These are phyloP conservation scores for Lissocephala sabroskyi DNA, from an alignment of 2,888 invertebrate genomes.

Conservation along the genomic window DNA sequence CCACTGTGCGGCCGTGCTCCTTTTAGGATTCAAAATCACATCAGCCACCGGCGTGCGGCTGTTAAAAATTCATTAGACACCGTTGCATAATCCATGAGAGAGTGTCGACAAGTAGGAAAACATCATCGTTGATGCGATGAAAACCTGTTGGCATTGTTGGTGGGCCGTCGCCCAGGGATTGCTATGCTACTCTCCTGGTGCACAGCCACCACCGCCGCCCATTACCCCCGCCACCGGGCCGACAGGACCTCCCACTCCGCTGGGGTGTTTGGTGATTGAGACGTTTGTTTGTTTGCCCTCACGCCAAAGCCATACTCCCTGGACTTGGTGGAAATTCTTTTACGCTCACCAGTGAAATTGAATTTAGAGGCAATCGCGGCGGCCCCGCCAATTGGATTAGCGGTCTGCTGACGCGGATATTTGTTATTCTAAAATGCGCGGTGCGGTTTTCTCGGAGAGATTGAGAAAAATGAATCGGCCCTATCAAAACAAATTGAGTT, in stretches of 20 bases:
- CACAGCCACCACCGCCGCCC: not conserved
- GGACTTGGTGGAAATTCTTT: conserved; percentile 7
- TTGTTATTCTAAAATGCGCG: conserved; percentile 63
- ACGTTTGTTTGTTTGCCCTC: conserved; percentile 44
- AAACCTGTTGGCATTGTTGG: conserved; percentile 53
- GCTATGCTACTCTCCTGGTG: conserved; percentile 31
- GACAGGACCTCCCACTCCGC: not conserved
- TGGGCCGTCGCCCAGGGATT: too few species aligned
- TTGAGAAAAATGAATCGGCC: conserved; percentile 12
- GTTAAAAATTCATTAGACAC: conserved; percentile 69
- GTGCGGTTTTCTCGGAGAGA: conserved; percentile 46
- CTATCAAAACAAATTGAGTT: conserved; percentile 60
- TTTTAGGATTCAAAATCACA: conserved; percentile 37
- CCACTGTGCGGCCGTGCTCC: too few species aligned
- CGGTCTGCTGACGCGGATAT: conserved; percentile 56
- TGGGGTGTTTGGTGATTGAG: conserved; percentile 44
- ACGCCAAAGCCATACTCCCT: conserved; percentile 2
- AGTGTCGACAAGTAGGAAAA: conserved; percentile 66
- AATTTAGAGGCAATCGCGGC: conserved; percentile 41
- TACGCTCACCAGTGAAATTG: conserved; percentile 37
- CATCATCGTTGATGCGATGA: conserved; percentile 38
- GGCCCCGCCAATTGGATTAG: conserved; percentile 67
- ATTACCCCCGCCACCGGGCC: not conserved
- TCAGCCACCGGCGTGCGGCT: conserved; percentile 26
- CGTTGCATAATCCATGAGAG: conserved; percentile 70